These are phyloP conservation scores for Ceratotherium simum DNA, from an alignment of 2,113 vertebrate genomes.

Conservation along the genomic window DNA sequence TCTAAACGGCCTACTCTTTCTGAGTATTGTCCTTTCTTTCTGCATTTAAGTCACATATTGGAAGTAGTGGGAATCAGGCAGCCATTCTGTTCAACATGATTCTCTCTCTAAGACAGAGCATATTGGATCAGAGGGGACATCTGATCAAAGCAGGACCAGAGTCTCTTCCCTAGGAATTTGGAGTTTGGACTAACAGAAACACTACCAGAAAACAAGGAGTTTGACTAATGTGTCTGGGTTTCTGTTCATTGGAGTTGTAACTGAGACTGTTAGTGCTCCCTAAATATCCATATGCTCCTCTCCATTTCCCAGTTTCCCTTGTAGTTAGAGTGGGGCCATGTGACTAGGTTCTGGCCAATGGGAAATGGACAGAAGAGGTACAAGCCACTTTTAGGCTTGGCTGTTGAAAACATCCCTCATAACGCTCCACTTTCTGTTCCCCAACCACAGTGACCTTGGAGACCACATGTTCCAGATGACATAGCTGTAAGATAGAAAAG, in stretches of 20 bases:
- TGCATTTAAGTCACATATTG: not conserved
- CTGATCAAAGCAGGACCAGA: not conserved
- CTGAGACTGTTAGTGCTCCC: not conserved
- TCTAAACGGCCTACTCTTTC: not conserved
- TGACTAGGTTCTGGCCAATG: not conserved
- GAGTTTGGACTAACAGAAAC: not conserved
- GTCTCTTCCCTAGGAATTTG: constrained; percentile 2
- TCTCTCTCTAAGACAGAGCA: not conserved
- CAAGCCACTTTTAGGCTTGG: not conserved
- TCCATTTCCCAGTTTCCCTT: not conserved
- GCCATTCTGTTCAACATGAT: not conserved
- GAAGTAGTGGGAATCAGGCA: not conserved
- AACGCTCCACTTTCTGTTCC: not conserved
- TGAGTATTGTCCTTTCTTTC: not conserved
- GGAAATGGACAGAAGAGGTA: not conserved
- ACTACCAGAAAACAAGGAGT: not conserved
- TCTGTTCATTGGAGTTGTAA: not conserved
- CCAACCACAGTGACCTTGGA: not conserved
- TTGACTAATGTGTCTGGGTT: not conserved
- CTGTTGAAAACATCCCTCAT: not conserved
- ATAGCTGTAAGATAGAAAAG: not conserved
- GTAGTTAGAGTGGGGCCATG: not conserved
- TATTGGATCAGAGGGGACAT: not conserved
- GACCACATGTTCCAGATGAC: not conserved
- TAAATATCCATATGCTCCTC: not conserved